Evolutionary conservation across 2,888 invertebrate species (phyloP).

Genomic region (Lagria hirta): DNA sequence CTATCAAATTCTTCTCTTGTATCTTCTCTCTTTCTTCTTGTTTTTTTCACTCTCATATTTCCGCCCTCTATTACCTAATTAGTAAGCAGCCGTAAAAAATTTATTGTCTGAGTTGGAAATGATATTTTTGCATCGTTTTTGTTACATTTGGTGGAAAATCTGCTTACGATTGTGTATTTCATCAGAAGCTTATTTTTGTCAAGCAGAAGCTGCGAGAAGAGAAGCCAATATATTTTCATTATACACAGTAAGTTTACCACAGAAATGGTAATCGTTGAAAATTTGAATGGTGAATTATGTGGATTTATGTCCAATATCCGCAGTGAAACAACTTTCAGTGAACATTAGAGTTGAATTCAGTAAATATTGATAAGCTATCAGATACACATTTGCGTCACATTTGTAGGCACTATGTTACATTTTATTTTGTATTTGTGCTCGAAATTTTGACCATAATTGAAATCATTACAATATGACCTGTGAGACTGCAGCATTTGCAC

Average conservation of each 20-base stretch:
- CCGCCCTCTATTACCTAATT: too few relatives aligned
- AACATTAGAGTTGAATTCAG: slow-evolving; percentile 36
- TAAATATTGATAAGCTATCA: slow-evolving; percentile 43
- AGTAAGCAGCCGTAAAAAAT: too few relatives aligned
- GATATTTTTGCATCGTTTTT: too few relatives aligned
- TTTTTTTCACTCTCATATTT: too few relatives aligned
- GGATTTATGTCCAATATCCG: slow-evolving; percentile 43
- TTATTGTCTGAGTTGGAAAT: too few relatives aligned
- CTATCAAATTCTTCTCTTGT: too few relatives aligned
- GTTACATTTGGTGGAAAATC: too few relatives aligned
- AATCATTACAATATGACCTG: slow-evolving; percentile 20
- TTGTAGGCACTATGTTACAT: slow-evolving; percentile 30
- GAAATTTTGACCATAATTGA: slow-evolving; percentile 21
- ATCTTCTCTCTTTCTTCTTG: too few relatives aligned
- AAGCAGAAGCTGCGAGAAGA: slow-evolving; percentile 6
- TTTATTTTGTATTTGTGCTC: slow-evolving; percentile 22
- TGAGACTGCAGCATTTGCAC: slow-evolving; percentile 18
- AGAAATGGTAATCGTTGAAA: slow-evolving; percentile 32
- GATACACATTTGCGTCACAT: slow-evolving; percentile 39
- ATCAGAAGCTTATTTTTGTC: too few relatives aligned
- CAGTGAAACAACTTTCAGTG: slow-evolving; percentile 40
- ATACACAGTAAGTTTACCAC: slow-evolving; percentile 30
- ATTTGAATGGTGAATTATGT: slow-evolving; percentile 34
- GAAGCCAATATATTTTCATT: slow-evolving; percentile 31
- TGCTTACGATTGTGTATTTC: too few relatives aligned